Percentiles rank a stretch among this genome's conserved stretches.
Conservation (phyloP, 2,113 vertebrate genomes). For the Percopsis transmontana region DNA sequence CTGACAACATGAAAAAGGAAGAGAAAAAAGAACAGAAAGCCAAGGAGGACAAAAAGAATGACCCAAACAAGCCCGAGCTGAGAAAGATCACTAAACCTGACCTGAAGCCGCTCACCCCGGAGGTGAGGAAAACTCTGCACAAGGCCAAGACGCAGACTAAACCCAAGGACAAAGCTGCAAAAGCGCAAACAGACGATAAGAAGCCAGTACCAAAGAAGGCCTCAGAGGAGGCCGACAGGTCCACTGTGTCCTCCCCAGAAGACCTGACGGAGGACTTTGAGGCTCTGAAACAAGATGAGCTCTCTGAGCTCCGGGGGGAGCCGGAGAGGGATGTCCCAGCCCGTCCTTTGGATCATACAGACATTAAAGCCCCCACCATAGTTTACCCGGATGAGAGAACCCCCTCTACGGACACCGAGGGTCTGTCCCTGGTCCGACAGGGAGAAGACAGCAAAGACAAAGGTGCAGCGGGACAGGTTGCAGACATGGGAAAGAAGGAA, state of each 20-base stretch:
- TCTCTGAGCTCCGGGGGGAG: constrained; percentile 54
- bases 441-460: constrained; percentile 52
- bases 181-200: constrained; percentile 79
- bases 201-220: constrained; percentile 71
- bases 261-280: constrained; percentile 97
- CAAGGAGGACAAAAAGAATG: constrained; percentile 92
- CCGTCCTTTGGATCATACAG: constrained; percentile 39
- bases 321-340: constrained; percentile 39
- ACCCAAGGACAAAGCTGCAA: constrained; percentile 81
- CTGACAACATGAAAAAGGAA: constrained; percentile 86
- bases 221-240: constrained; percentile 77
- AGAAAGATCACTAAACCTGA: constrained; percentile 92
- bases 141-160: constrained; percentile 90
- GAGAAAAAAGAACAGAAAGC: constrained; percentile 87
- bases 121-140: constrained; percentile 93
- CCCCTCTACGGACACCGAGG: constrained; percentile 59
- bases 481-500: constrained; percentile 34
- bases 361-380: constrained; percentile 56
- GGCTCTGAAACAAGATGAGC: constrained; percentile 86
- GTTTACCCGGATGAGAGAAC: constrained; percentile 68
- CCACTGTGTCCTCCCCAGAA: constrained; percentile 90
- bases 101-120: constrained; percentile 92
- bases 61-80: constrained; percentile 83
- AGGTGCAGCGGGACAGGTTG: constrained; percentile 15
- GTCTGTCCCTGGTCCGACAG: constrained; percentile 51